Evolutionary conservation across 2,888 invertebrate genomes (phyloP), one percentile per base, ranked within the genome.

Genomic region (Agriopis aurantiaria): DNA sequence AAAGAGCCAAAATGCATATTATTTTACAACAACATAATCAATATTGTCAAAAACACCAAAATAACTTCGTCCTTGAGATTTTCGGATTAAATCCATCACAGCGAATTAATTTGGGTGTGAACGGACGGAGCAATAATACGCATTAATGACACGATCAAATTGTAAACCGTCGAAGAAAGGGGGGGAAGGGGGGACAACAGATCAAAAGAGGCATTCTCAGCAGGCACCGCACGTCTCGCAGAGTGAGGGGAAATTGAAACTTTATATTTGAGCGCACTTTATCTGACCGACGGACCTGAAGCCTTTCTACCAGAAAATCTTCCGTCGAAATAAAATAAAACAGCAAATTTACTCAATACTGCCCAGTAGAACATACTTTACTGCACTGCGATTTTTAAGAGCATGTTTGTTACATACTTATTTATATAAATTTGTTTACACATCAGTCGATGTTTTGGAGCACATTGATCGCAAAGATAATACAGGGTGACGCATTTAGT

Each of bases 211-310:
- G 82, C 78, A 84, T 66, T 86, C 89, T 87, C 75, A 76, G 82
- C 78, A 91, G 82, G 88, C 90, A 74, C 74, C 75, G 87, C 91
- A 92, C 89, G 90, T 88, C 82, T 82, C 79, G 73, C 82, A 82
- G 84, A 82, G 84, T 80, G 84, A 80, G 68, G 81, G 86, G 86
- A 90, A 93, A 93, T 92, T 92, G 91, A 92, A 93, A 92, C 92
- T 92, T 92, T 92, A 91, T 92, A 91, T 92, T 91, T 91, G 88
- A 92, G 88, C 88, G 86, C 88, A 90, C 88, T 91, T 88, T 88
- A 90, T 91, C 88, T 91, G 88, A 90, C 89, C 89, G 83, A 85
- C 80, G 85, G 85, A 88, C 88, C 87, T 86, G 83, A 80, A 84
- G 81, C 82, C 82, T 83, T 81, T 86, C 86, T 82, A 78, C 81